Evolutionary conservation across 2,888 invertebrate species (phyloP).

Genomic region (Drosophila mulleri): DNA sequence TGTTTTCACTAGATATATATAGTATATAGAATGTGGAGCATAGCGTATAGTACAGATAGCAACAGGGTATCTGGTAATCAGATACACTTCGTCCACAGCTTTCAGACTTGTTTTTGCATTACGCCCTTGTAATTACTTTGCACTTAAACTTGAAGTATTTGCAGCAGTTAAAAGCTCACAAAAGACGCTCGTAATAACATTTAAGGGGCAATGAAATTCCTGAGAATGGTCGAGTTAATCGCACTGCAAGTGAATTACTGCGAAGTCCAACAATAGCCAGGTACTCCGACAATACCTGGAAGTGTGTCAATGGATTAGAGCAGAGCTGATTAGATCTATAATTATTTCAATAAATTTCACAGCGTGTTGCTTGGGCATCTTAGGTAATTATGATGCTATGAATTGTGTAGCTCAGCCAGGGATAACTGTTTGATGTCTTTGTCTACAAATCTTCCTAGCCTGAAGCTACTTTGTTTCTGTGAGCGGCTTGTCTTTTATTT

Average conservation of each 20-base stretch:
- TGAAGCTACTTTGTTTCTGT: not conserved
- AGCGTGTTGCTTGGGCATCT: not conserved
- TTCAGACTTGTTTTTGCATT: not conserved
- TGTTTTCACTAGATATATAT: not conserved
- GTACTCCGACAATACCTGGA: not conserved
- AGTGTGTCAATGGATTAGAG: conserved; percentile 6
- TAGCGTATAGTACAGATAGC: no score
- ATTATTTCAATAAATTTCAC: not conserved
- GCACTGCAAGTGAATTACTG: conserved; percentile 11
- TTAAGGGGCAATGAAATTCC: conserved; percentile 21
- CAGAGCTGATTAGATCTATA: not conserved
- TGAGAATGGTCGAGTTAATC: conserved; percentile 6
- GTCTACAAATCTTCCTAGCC: not conserved
- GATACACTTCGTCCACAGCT: not conserved
- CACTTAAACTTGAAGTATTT: conserved; percentile 64
- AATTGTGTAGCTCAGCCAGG: not conserved
- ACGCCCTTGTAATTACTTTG: conserved; percentile 65
- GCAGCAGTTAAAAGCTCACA: conserved; percentile 36
- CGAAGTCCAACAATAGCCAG: conserved; percentile 11
- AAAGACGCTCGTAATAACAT: conserved; percentile 33
- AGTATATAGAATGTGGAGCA: not conserved
- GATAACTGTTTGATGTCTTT: not conserved
- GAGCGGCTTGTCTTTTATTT: not conserved
- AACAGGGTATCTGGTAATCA: conserved; percentile 5
- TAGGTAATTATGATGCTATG: conserved; percentile 2